Conservation (phyloP, 2,888 invertebrate species). For the Ashinkailepas kermadecensis region DNA sequence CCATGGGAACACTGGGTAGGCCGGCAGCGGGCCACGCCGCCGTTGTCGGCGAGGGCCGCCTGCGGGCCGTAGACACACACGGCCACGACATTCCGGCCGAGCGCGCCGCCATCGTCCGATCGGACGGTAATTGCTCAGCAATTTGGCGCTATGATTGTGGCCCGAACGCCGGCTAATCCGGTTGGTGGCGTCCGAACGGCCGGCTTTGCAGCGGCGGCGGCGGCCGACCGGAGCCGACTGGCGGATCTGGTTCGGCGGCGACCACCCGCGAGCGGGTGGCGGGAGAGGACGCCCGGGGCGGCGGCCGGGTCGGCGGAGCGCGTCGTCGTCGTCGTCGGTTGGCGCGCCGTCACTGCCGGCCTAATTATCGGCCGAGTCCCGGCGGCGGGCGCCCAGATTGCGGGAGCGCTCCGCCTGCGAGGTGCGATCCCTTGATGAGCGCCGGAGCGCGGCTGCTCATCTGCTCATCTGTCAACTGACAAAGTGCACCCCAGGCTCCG, state of each 20-base stretch:
- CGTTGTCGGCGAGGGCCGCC: not conserved
- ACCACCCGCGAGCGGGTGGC: too few species aligned
- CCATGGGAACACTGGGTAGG: too few species aligned
- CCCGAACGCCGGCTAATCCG: not conserved
- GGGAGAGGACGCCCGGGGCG: not conserved
- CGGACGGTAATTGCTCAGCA: too few species aligned
- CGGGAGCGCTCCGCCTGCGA: too few species aligned
- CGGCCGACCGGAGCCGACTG: not conserved
- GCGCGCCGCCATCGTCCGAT: not conserved
- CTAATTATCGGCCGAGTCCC: not conserved
- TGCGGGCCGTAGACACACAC: not conserved
- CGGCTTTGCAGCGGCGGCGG: not conserved
- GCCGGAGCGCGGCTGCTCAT: too few species aligned
- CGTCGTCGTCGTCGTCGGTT: not conserved
- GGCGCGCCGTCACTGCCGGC: not conserved
- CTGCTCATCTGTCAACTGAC: too few species aligned
- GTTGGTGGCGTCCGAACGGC: not conserved
- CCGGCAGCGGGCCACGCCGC: too few species aligned
- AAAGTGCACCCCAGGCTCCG: too few species aligned
- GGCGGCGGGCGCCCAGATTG: too few species aligned
- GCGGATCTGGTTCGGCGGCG: not conserved
- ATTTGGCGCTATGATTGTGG: too few species aligned
- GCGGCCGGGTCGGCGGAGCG: not conserved
- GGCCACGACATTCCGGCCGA: not conserved
- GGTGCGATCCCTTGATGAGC: too few species aligned